Evolutionary conservation across 2,113 vertebrate species (phyloP).

Genomic region (Tretioscincus oriximinensis): DNA sequence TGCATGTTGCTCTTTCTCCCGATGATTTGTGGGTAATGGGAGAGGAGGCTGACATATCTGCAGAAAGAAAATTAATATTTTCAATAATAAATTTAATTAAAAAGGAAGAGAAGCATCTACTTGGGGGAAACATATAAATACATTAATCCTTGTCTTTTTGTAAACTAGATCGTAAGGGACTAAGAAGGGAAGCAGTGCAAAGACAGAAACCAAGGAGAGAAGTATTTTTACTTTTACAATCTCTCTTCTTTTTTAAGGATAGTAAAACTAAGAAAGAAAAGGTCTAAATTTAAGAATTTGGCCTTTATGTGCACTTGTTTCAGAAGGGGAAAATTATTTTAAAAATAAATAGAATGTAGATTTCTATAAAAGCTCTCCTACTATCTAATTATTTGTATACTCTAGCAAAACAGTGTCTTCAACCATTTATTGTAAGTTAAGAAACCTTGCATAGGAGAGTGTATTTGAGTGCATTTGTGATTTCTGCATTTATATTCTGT

Average conservation of each 20-base stretch:
- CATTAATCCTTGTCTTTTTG: conserved; percentile 32
- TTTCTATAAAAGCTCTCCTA: conserved; percentile 33
- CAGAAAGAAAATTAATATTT: conserved; percentile 25
- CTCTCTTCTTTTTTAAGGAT: conserved; percentile 22
- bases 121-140: conserved; percentile 13
- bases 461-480: conserved; percentile 26
- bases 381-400: conserved; percentile 54
- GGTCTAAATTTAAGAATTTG: conserved; percentile 3
- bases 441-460: conserved; percentile 49
- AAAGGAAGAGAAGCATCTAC: conserved; percentile 7
- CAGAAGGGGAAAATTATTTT: conserved; percentile 1
- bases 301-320: conserved; percentile 40
- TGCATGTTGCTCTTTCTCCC: conserved; percentile 29
- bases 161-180: conserved; percentile 18
- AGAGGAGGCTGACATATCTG: conserved; percentile 21
- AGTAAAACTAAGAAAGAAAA: neutral
- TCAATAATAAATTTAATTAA: conserved; percentile 31
- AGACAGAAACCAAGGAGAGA: neutral
- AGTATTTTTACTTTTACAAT: neutral
- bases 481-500: conserved; percentile 21
- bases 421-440: conserved; percentile 59
- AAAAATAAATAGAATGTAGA: conserved; percentile 22
- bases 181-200: neutral
- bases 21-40: conserved; percentile 40
- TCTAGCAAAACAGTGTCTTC: conserved; percentile 57